Conservation (phyloP, 1,140 invertebrate genomes). For the Drosophila navojoa region DNA sequence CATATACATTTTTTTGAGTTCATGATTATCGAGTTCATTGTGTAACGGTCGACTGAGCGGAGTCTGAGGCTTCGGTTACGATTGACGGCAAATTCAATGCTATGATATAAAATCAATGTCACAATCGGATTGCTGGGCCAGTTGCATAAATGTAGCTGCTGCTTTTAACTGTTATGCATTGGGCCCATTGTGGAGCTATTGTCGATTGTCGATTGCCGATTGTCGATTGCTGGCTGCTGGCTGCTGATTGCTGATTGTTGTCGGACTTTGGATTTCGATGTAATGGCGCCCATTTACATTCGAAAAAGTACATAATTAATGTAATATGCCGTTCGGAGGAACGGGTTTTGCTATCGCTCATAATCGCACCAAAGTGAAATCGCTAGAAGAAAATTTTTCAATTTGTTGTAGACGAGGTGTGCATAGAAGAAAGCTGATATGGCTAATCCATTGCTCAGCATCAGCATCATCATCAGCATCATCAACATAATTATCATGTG, state of each 20-base stretch:
- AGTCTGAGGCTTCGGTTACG: neutral
- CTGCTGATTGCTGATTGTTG: conserved; percentile 21
- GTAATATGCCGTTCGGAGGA: conserved; percentile 47
- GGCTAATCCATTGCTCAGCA: conserved; percentile 2
- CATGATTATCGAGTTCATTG: conserved; percentile 1
- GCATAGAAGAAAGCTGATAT: conserved; percentile 25
- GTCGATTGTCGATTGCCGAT: conserved; percentile 6
- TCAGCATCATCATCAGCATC: neutral
- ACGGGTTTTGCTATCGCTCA: conserved; percentile 54
- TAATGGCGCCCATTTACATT: conserved; percentile 39
- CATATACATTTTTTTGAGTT: neutral
- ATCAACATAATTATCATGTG: neutral
- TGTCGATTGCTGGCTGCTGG: neutral
- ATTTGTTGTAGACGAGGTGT: conserved; percentile 11
- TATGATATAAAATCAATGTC: conserved; percentile 33
- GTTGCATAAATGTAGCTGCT: conserved; percentile 29
- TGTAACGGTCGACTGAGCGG: conserved; percentile 3
- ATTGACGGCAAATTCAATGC: conserved; percentile 7
- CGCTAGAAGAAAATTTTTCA: conserved; percentile 59
- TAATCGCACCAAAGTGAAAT: conserved; percentile 68
- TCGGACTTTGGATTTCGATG: conserved; percentile 39
- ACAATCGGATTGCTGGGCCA: conserved; percentile 16
- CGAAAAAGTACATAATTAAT: conserved; percentile 69
- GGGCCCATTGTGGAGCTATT: conserved; percentile 6
- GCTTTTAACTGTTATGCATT: conserved; percentile 20